phyloP scores from a whole-genome alignment of 2,888 invertebrate species.

The Mythimna lalbum region DNA sequence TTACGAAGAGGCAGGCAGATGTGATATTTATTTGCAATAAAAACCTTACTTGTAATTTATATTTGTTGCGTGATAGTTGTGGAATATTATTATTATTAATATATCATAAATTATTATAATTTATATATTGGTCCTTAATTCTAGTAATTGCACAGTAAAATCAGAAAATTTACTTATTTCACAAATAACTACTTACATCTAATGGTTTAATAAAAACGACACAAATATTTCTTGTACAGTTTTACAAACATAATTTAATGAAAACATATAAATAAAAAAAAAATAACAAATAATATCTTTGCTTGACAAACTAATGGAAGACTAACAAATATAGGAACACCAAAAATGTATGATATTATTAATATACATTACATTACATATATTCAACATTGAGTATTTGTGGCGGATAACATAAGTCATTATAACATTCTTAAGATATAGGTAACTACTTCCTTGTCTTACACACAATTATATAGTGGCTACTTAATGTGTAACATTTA shows the following conservation, averaged over 20 bases:
- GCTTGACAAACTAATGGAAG: conserved; percentile 49
- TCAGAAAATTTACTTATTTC: conserved; percentile 14
- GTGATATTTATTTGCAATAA: conserved; percentile 6
- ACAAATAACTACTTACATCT: not conserved
- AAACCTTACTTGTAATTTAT: not conserved
- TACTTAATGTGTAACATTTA: conserved; percentile 49
- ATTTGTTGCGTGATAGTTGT: no score
- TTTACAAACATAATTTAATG: not conserved
- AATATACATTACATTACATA: not conserved
- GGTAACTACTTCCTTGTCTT: conserved; percentile 59
- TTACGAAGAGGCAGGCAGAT: no score
- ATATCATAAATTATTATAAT: not conserved
- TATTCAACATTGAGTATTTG: conserved; percentile 19
- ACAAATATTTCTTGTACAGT: not conserved
- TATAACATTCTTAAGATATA: conserved; percentile 49
- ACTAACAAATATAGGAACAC: conserved; percentile 40
- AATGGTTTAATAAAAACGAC: not conserved
- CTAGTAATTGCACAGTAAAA: conserved; percentile 36
- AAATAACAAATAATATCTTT: conserved; percentile 25
- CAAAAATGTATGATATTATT: not conserved
- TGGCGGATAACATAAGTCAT: conserved; percentile 34
- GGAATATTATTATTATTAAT: no score
- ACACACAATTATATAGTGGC: conserved; percentile 45
- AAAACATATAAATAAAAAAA: not conserved
- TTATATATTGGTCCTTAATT: conserved; percentile 12